Percentiles rank a stretch among this genome's conserved stretches.
These are phyloP conservation scores for Drosophila kurseongensis DNA, from an alignment of 1,140 invertebrate species.

Conservation along the genomic window DNA sequence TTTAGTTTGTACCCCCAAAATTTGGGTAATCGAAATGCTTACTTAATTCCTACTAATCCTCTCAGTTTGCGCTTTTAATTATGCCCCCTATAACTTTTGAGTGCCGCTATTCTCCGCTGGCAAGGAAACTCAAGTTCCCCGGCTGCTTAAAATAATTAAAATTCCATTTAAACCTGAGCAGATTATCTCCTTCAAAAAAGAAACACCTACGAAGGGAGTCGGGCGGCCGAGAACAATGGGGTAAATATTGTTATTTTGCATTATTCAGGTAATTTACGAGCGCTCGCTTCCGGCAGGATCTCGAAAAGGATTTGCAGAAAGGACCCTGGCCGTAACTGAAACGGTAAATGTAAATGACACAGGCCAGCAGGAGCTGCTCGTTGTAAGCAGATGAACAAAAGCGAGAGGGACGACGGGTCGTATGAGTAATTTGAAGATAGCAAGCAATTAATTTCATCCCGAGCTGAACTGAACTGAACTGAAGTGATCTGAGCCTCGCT, in stretches of 20 bases:
- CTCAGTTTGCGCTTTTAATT: not conserved
- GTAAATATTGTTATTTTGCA: constrained; percentile 80
- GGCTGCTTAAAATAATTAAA: constrained; percentile 39
- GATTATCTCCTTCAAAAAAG: constrained; percentile 32
- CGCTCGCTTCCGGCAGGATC: constrained; percentile 56
- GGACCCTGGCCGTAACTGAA: constrained; percentile 35
- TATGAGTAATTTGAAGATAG: constrained; percentile 78
- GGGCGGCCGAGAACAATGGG: constrained; percentile 52
- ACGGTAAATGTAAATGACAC: constrained; percentile 58
- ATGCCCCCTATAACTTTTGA: constrained; percentile 8
- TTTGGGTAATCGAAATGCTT: too few species aligned
- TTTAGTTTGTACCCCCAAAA: too few species aligned
- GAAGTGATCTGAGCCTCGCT: constrained; percentile 7
- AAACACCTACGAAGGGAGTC: not conserved
- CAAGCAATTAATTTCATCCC: constrained; percentile 69
- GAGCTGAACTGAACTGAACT: constrained; percentile 25
- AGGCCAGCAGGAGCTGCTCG: constrained; percentile 33
- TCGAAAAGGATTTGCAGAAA: constrained; percentile 9
- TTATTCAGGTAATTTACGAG: constrained; percentile 81
- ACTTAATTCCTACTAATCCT: not conserved
- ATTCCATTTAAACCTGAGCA: constrained; percentile 35
- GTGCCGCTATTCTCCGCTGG: not conserved
- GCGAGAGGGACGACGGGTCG: constrained; percentile 49
- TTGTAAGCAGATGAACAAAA: constrained; percentile 26
- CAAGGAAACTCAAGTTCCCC: not conserved